Evolutionary conservation across 2,888 invertebrate genomes (phyloP).

Genomic region (Dynastes grantii): DNA sequence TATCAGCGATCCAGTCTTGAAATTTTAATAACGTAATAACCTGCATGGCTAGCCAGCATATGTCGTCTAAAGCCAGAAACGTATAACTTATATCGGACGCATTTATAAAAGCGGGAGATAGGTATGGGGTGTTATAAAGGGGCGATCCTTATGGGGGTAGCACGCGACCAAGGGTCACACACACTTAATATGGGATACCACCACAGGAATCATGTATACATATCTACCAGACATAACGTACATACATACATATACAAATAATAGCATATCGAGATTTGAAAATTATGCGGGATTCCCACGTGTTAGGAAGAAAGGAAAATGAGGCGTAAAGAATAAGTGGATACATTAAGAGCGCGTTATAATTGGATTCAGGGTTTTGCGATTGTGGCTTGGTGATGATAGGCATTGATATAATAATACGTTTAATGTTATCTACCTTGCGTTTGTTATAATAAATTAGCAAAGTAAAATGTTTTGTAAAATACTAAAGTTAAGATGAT

Average conservation of each 20-base stretch:
- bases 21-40: conserved; percentile 58
- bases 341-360: conserved; percentile 14
- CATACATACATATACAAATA: conserved; percentile 15
- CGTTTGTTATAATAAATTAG: too few species aligned
- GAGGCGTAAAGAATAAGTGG: conserved; percentile 17
- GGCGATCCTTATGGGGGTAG: conserved; percentile 60
- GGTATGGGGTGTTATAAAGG: conserved; percentile 49
- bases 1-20: conserved; percentile 26
- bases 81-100: conserved; percentile 52
- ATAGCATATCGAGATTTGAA: conserved; percentile 51
- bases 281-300: conserved; percentile 59
- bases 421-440: too few species aligned
- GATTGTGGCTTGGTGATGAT: background rate
- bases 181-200: conserved; percentile 38
- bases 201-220: conserved; percentile 20
- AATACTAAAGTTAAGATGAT: too few species aligned
- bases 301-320: conserved; percentile 21
- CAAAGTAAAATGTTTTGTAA: too few species aligned
- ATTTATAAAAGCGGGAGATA: conserved; percentile 49
- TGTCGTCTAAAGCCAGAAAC: conserved; percentile 53
- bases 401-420: background rate
- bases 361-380: conserved; percentile 24
- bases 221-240: background rate
- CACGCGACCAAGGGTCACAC: conserved; percentile 61
- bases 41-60: conserved; percentile 63